These are phyloP conservation scores for Phylloscopus collybita DNA, from an alignment of 2,797 vertebrate species.

Conservation along the genomic window DNA sequence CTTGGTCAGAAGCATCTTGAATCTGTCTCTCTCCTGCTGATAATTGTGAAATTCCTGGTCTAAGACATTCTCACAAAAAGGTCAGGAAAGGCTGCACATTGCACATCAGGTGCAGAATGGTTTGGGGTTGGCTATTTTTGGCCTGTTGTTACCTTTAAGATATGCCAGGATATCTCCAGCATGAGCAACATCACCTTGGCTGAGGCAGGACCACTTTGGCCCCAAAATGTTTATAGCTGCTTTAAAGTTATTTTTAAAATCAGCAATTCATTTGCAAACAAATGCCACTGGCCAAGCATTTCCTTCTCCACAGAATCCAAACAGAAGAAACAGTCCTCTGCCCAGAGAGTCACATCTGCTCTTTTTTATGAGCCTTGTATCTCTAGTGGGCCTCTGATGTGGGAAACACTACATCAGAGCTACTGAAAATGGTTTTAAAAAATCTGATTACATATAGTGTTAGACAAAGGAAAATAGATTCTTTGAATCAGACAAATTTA, in stretches of 20 bases:
- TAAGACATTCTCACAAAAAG: neutral
- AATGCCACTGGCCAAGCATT: neutral
- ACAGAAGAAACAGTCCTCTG: neutral
- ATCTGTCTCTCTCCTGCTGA: neutral
- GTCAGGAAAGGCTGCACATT: accelerated
- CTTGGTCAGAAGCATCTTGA: neutral
- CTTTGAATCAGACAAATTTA: neutral
- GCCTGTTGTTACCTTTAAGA: neutral
- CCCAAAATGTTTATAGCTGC: neutral
- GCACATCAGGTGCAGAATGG: neutral
- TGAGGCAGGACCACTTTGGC: neutral
- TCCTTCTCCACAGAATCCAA: neutral
- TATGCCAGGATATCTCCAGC: neutral
- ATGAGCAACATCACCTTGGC: neutral
- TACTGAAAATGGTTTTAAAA: neutral
- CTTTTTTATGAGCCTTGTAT: neutral
- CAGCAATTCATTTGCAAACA: neutral
- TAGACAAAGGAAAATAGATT: neutral
- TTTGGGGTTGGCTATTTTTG: neutral
- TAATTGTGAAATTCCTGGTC: neutral
- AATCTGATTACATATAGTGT: neutral
- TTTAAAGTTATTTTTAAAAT: neutral
- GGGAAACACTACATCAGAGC: neutral
- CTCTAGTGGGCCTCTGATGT: neutral
- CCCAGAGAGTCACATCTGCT: neutral